Evolutionary conservation across 2,113 vertebrate species (phyloP).

Genomic region (Chionomys nivalis): DNA sequence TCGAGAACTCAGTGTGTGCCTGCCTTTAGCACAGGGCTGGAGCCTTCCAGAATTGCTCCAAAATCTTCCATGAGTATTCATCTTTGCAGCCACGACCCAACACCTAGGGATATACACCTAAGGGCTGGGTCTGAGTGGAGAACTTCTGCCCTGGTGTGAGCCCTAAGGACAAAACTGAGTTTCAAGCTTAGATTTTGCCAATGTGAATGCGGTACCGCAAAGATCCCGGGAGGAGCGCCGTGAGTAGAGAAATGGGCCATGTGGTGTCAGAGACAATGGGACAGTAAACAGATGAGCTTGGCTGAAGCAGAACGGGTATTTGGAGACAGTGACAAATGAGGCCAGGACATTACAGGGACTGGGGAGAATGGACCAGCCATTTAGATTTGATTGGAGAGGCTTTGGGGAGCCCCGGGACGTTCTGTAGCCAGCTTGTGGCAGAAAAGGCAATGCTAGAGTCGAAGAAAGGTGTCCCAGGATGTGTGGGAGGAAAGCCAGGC

Average conservation of each 20-base stretch:
- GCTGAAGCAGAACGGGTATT: conserved; percentile 71
- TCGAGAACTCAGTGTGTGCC: accelerated
- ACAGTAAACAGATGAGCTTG: conserved; percentile 70
- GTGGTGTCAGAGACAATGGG: conserved; percentile 13
- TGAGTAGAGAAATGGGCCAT: conserved; percentile 7
- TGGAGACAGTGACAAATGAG: conserved; percentile 70
- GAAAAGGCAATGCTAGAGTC: accelerated
- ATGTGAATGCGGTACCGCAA: not conserved
- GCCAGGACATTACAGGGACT: not conserved
- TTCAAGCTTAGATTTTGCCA: not conserved
- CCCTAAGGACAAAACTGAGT: not conserved
- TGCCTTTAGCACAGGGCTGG: not conserved
- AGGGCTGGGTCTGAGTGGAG: too few relatives aligned
- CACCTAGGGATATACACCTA: not conserved
- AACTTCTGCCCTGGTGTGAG: not conserved
- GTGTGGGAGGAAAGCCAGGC: accelerated
- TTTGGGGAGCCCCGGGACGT: not conserved
- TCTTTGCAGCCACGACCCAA: not conserved
- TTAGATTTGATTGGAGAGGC: conserved; percentile 16
- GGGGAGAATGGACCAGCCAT: not conserved
- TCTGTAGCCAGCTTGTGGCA: not conserved
- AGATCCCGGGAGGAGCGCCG: accelerated
- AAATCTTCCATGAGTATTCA: not conserved
- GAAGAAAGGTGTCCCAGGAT: accelerated
- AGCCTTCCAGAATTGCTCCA: not conserved